Base-by-base conservation (phyloP, 2,797 vertebrate genomes). In the Lepilemur ruficaudatus region DNA sequence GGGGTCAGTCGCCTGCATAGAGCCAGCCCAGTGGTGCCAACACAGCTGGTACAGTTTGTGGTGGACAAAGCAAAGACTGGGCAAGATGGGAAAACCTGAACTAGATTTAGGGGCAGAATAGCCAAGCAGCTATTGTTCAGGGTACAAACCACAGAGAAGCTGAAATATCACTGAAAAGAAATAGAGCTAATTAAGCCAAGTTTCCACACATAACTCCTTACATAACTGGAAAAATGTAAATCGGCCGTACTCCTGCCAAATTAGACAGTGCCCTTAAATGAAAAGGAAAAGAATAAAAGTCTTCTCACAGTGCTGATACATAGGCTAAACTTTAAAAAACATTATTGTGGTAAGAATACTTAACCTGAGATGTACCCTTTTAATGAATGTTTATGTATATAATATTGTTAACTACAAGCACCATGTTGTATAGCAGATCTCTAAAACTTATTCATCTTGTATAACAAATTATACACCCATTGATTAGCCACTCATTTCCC, bases 171-270 rank as follows among this genome's bases (percentile, higher is more conserved):
- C 69, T 61, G 59, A 97, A 91, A 88, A 35, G 52, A 95, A 87
- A 81, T 38, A 90, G 43, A 91, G 17, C n/a, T 94, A 48, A 94
- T 94, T 73, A 90, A 96, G 80, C 76, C 85, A 88, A 78, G 50
- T 95, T 96, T 97, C 88, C 57, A 97, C 17, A 96, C 20, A 41
- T 85, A 95, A 92, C 63, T 97, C 23, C 35, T 98, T 97, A 95
- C 9, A 83, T 96, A 97, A 97, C 81, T 86, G 52, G 92, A 72
- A 96, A 97, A 91, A 97, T 97, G 84, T 93, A 97, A 96, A 94
- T 96, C 94, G 90, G 61, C 57, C 35, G 67, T 41, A 72, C 11
- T 83, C 50, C 30, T 97, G 85, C 93, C 86, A 94, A 96, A 93
- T 89, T 80, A 96, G 52, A 83, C 57, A 72, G 50, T 82, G 65